Evolutionary conservation across 2,888 invertebrate species (phyloP).

Genomic region (Melieria omissa): DNA sequence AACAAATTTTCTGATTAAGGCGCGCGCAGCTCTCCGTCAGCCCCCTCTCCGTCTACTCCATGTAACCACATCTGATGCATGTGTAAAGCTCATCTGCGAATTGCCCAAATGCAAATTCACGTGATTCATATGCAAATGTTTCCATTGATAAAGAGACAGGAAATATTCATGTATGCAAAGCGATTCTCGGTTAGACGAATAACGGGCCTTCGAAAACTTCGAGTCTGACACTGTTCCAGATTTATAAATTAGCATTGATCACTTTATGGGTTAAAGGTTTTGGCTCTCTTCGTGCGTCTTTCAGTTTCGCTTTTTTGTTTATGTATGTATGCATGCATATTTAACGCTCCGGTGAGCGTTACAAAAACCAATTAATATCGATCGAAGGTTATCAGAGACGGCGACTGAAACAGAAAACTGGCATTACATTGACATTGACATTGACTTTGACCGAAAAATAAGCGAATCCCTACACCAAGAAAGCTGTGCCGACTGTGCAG

Average conservation of each 20-base stretch:
- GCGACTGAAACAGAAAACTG: slow-evolving; percentile 5
- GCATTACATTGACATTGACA: slow-evolving; percentile 56
- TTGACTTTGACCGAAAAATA: slow-evolving; percentile 58
- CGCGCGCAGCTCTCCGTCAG: not conserved
- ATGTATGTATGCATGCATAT: not conserved
- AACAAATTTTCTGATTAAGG: not conserved
- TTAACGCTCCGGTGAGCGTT: not conserved
- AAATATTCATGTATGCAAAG: slow-evolving; percentile 24
- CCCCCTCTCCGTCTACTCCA: not conserved
- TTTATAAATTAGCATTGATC: too few relatives aligned
- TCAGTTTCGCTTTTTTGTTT: not conserved
- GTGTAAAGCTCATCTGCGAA: slow-evolving; percentile 14
- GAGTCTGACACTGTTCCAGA: too few relatives aligned
- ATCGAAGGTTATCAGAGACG: not conserved
- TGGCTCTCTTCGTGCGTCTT: too few relatives aligned
- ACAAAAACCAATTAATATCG: not conserved
- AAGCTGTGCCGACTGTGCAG: slow-evolving; percentile 1
- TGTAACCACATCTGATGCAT: slow-evolving; percentile 4
- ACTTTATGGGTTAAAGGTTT: too few relatives aligned
- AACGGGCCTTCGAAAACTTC: too few relatives aligned
- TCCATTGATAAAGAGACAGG: slow-evolving; percentile 19
- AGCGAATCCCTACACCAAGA: not conserved
- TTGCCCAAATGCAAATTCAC: not conserved
- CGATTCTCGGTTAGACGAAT: too few relatives aligned
- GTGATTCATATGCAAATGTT: not conserved